A percentile compares a stretch with the other conserved stretches of the same genome.
phyloP scores from a whole-genome alignment of 2,113 vertebrate species.

The Morone chrysops region DNA sequence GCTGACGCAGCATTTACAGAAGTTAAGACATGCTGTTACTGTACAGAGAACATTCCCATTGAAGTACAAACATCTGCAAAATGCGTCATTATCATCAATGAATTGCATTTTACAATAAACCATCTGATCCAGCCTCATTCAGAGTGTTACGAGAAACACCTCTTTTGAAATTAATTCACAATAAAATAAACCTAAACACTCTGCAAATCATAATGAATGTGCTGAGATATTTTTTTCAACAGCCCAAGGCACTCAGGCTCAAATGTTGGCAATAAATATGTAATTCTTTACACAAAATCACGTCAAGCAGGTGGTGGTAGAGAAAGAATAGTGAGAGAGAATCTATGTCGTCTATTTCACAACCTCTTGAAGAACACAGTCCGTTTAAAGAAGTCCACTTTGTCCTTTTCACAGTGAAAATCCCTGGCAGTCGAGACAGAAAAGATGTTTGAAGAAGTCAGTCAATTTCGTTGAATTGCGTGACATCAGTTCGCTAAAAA shows the following conservation, averaged over 20 bases:
- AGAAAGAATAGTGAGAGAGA: slow-evolving; percentile 72
- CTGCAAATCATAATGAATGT: slow-evolving; percentile 80
- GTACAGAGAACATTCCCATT: slow-evolving; percentile 83
- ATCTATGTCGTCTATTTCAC: slow-evolving; percentile 56
- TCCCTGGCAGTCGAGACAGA: slow-evolving; percentile 75
- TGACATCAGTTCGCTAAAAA: slow-evolving; percentile 70
- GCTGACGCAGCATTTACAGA: slow-evolving; percentile 83
- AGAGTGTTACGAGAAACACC: slow-evolving; percentile 64
- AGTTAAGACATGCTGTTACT: slow-evolving; percentile 86
- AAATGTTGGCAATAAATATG: slow-evolving; percentile 86
- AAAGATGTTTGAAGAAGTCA: slow-evolving; percentile 59
- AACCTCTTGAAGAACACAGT: slow-evolving; percentile 58
- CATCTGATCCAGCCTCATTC: slow-evolving; percentile 35
- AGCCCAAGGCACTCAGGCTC: slow-evolving; percentile 92
- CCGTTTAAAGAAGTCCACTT: slow-evolving; percentile 61
- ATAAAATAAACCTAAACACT: slow-evolving; percentile 73
- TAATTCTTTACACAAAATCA: slow-evolving; percentile 76
- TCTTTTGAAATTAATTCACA: slow-evolving; percentile 63
- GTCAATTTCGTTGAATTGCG: slow-evolving; percentile 58
- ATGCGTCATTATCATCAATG: slow-evolving; percentile 67
- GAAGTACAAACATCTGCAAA: slow-evolving; percentile 81
- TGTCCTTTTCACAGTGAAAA: slow-evolving; percentile 83
- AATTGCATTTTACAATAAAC: slow-evolving; percentile 70
- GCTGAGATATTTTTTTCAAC: slow-evolving; percentile 79
- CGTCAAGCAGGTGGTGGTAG: slow-evolving; percentile 78